Evolutionary conservation across 1,140 invertebrate species (phyloP), one percentile per base, ranked within the genome.

Genomic region (Asobara japonica): DNA sequence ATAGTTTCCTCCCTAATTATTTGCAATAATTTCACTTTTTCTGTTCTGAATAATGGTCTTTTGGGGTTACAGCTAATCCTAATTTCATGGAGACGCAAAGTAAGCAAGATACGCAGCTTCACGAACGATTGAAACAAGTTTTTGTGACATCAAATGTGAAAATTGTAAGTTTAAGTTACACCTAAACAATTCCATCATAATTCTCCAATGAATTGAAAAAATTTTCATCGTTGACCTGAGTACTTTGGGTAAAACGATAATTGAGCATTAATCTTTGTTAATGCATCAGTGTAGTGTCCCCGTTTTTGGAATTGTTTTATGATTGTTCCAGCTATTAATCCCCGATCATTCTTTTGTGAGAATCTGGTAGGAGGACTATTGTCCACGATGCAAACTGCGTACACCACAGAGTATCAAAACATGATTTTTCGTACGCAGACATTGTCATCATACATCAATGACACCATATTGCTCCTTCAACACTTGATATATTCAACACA

Each of bases 41-140:
- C 41, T 25, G 69, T 61, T 45, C 38, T 36, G 76, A 22, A 60
- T n/a, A 72, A 45, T 60, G 10, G 16, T 74, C 22, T 16, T 56
- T 77, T 38, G 56, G 6, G 69, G 31, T 83, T 86, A 30, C 74
- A 92, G 91, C 89, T 18, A 87, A 91, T 73, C 91, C 92, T 3
- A 79, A 89, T 74, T 88, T 91, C 45, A 85, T 90, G 68, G 84
- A 90, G 41, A 89, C 89, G 72, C 83, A 90, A 18, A 83, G 88
- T 27, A 88, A 81, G 75, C 93, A 93, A 79, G 86, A 94, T 83
- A 41, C 73, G 20, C 76, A 77, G 56, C 83, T 94, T 5, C 87
- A 93, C 76, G 82, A 88, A 20, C 84, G 90, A 77, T 85, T 94
- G 48, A 93, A 91, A 84, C 82, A 90, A 79, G 90, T 94, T 84